Base-by-base conservation (phyloP, 2,113 vertebrate genomes). In the Calidris pygmaea region DNA sequence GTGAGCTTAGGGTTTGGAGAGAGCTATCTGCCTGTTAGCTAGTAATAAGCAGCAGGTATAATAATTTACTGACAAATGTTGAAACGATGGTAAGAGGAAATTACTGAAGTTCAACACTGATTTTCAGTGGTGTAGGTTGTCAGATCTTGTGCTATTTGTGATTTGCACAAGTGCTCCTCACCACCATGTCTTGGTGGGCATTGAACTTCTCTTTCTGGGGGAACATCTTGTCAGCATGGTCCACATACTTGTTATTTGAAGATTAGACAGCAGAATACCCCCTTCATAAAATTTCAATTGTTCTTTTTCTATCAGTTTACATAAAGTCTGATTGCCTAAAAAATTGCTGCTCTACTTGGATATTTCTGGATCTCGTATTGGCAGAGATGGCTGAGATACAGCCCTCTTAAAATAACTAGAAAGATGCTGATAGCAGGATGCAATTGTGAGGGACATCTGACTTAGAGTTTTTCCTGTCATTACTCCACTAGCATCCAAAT, bases 111-210 rank as follows among this genome's bases (percentile, higher is more conserved):
- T 55, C 56, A 15, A 0, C 35, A n/a, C 14, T 45, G 19, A 55
- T 74, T 8, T 39, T 63, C 60, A 37, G 37, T 10, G 6, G 34
- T 74, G 29, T 23, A 19, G 4, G 2, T 21, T 58, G 27, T 52
- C 8, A 43, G 22, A n/a, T 84, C 32, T n/a, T 34, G 16, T 48
- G 34, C 27, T 70, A 1, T 29, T 14, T 32, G 19, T 41, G 62
- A 16, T 24, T 75, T 10, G 22, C 7, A 18, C 5, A 24, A 55
- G 17, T 55, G n/a, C 4, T 59, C 4, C 32, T 72, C 24, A 4
- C 4, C 9, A 34, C 18, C 8, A 0, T 26, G 6, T 32, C 37
- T 41, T 67, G 35, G 12, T 1, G 0, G 17, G 26, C 5, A 3
- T 18, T 70, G 22, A 48, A 21, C 26, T 88, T 41, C 6, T 26